These are phyloP conservation scores for Meloe dianella DNA, from an alignment of 2,888 invertebrate species.

Conservation along the genomic window DNA sequence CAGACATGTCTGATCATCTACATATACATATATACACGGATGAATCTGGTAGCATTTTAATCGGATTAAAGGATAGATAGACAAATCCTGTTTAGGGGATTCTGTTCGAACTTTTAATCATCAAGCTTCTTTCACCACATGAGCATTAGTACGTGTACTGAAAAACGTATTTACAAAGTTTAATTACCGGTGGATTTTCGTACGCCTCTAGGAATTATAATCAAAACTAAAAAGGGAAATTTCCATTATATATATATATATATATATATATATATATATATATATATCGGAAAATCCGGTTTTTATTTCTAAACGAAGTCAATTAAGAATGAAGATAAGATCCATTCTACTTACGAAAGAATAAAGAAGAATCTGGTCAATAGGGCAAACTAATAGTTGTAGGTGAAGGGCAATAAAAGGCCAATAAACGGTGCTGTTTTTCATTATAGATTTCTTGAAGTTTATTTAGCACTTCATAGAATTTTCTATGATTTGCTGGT, in stretches of 20 bases:
- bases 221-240: slow-evolving; percentile 6
- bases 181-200: slow-evolving; percentile 30
- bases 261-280: background rate
- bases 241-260: background rate
- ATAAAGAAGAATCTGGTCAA: background rate
- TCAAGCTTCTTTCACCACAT: slow-evolving; percentile 30
- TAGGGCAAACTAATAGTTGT: background rate
- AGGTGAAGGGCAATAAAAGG: background rate
- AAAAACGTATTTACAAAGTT: slow-evolving; percentile 31
- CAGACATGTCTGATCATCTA: slow-evolving; percentile 30
- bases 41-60: slow-evolving; percentile 36
- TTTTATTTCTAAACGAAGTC: background rate
- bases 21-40: slow-evolving; percentile 26
- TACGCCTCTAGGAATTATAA: slow-evolving; percentile 8
- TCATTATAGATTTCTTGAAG: background rate
- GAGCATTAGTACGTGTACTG: slow-evolving; percentile 28
- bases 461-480: background rate
- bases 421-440: background rate
- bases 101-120: slow-evolving; percentile 36
- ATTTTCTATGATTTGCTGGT: no score
- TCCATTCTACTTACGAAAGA: background rate
- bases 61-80: slow-evolving; percentile 37
- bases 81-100: slow-evolving; percentile 36
- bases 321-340: background rate
- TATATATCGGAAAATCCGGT: background rate